phyloP scores from a whole-genome alignment of 1,140 invertebrate species.

The Drosophila littoralis region DNA sequence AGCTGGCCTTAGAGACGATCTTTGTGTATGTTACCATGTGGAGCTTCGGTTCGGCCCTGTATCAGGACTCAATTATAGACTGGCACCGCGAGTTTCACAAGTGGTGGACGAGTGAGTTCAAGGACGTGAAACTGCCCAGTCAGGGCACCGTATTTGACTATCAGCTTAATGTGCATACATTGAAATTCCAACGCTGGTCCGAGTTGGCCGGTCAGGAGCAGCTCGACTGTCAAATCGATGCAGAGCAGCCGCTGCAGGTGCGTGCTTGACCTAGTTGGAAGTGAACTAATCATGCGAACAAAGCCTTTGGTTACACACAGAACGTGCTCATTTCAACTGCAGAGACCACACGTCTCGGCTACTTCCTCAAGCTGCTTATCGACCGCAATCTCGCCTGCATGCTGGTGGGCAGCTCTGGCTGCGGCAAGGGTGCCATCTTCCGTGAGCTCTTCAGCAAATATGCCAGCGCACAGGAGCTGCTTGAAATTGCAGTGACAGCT shows the following conservation, averaged over 20 bases:
- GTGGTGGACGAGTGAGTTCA: constrained; percentile 94
- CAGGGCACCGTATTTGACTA: constrained; percentile 95
- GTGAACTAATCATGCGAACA: constrained; percentile 57
- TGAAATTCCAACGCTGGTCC: constrained; percentile 94
- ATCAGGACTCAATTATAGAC: constrained; percentile 94
- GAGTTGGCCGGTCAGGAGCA: constrained; percentile 88
- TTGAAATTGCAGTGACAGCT: constrained; percentile 70
- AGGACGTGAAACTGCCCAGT: constrained; percentile 94
- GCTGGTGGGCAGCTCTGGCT: constrained; percentile 95
- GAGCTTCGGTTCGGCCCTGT: constrained; percentile 96
- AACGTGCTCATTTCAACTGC: constrained; percentile 93
- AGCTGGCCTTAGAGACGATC: constrained; percentile 89
- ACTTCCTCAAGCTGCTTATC: constrained; percentile 95
- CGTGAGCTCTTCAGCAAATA: constrained; percentile 91
- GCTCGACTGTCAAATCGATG: constrained; percentile 90
- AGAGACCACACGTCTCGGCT: constrained; percentile 95
- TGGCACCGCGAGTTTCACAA: constrained; percentile 95
- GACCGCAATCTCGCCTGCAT: constrained; percentile 93
- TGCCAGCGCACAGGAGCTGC: constrained; percentile 70
- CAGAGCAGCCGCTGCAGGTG: constrained; percentile 90
- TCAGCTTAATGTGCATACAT: constrained; percentile 93
- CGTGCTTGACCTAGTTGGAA: constrained; percentile 38
- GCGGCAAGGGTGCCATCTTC: constrained; percentile 94
- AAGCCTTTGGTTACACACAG: constrained; percentile 81
- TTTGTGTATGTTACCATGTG: constrained; percentile 96